Base-by-base conservation (phyloP, 2,113 vertebrate species). In the Macquaria ambigua region DNA sequence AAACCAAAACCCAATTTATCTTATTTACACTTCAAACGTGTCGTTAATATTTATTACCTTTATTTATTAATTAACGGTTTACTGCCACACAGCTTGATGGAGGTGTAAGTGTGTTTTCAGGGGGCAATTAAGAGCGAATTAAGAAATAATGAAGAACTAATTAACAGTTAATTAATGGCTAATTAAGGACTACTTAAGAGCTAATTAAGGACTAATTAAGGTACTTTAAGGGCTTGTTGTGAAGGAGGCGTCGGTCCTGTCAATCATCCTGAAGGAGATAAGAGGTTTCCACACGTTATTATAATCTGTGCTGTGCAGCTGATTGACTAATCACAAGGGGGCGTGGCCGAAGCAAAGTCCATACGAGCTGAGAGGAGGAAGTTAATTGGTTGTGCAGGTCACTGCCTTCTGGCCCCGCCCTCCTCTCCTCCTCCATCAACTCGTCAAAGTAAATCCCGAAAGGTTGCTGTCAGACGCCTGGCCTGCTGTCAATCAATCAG, bases 401-500 rank as follows among this genome's bases (percentile, higher is more conserved):
- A 72, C 34, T 68, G 64, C 74, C 58, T 21, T 87, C 46, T 56
- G 82, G 79, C 74, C 59, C 81, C 55, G 53, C 76, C 79, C 73
- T 41, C 56, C 6, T 68, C 62, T 83, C 68, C 72, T 84, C 74
- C 50, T 66, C 43, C 59, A 3, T 70, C 69, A 39, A 39, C 39
- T 39, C 34, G 56, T 82, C 62, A 59, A 84, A 77, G 76, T 81
- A 85, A 89, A 85, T 88, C 84, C 79, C 34, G 63, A 78, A 61
- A 78, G 53, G 74, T 79, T 76, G 82, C 85, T 89, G 74, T 93
- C 86, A 80, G 87, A 87, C 23, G 53, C 76, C 87, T 23, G 83
- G 86, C 74, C 87, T 85, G 88, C 84, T 92, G 90, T 94, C 91
- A 90, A 84, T 93, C 92, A 93, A 90, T 74, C 86, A 55, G 88